Evolutionary conservation across 2,113 vertebrate species (phyloP).

Genomic region (Bubo scandiacus): DNA sequence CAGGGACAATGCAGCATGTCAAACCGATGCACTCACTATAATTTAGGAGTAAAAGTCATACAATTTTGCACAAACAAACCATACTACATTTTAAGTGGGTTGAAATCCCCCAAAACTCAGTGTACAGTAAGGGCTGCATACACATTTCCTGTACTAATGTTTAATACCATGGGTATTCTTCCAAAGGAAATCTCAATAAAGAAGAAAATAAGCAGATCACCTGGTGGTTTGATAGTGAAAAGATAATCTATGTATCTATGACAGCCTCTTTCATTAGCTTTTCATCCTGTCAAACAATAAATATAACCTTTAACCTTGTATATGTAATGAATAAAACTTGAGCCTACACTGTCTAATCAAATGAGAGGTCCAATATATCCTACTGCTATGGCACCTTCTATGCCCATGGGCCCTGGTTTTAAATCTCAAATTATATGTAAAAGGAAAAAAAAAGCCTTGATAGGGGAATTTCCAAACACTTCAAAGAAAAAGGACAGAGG

Average conservation of each 20-base stretch:
- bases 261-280: constrained; percentile 60
- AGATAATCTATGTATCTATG: constrained; percentile 61
- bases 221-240: constrained; percentile 41
- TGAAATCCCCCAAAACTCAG: background rate
- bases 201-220: constrained; percentile 61
- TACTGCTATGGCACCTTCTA: background rate
- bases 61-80: constrained; percentile 17
- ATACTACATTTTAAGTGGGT: background rate
- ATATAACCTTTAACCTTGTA: constrained; percentile 57
- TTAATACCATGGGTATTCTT: background rate
- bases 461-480: background rate
- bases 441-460: background rate
- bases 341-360: constrained; percentile 34
- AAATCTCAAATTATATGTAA: background rate
- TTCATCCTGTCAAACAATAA: constrained; percentile 66
- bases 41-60: constrained; percentile 37
- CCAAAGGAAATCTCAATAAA: constrained; percentile 35
- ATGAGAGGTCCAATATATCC: constrained; percentile 14
- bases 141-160: background rate
- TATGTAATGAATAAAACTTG: constrained; percentile 56
- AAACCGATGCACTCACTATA: constrained; percentile 29
- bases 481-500: background rate
- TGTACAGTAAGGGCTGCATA: background rate
- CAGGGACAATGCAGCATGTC: constrained; percentile 69
- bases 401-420: background rate